Evolutionary conservation across 1,140 invertebrate genomes (phyloP), one percentile per base, ranked within the genome.

Genomic region (Colletes gigas): DNA sequence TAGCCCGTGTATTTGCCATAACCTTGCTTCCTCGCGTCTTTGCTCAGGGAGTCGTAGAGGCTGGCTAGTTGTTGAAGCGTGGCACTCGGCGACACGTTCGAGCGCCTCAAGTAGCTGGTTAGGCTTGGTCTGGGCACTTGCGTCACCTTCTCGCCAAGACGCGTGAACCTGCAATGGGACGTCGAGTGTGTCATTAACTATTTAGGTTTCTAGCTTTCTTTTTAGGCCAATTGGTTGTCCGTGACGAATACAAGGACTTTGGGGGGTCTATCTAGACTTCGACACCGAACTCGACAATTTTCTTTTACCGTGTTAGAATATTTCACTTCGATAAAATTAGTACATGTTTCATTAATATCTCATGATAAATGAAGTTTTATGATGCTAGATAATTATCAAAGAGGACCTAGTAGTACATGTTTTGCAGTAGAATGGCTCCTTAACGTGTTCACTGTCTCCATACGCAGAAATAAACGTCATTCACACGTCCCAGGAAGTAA

Each of bases 111-210:
- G 70, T 89, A 88, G 19, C 84, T 87, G 77, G 76, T 85, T 60
- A 93, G 85, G 81, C 92, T 93, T 39, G 91, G 92, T 72, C 90
- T 88, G 55, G 91, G 91, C 9, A 92, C 91, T 82, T 92, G 91
- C 7, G 87, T 81, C 47, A 92, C 91, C 80, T 90, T 92, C 78
- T 92, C 91, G 3, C 92, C 92, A 0, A 92, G 82, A 54, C 91
- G 77, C 1, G 89, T 90, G 47, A 92, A 92, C 30, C 92, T 93
- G 54, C 14, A 73, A 77, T 50, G 41, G 63, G 79, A 79, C 7
- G 12, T 52, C n/a, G 41, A 14, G 57, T 3, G 7, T 66, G 9
- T 63, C 14, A 30, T 63, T 63, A 41, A 12, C 60, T 14, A 63
- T 17, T 63, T 63, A 4, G 30, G 57, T 21, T 21, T 59, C 57